Conservation (phyloP, 2,113 vertebrate genomes). For the Myanophis thanlyinensis region DNA sequence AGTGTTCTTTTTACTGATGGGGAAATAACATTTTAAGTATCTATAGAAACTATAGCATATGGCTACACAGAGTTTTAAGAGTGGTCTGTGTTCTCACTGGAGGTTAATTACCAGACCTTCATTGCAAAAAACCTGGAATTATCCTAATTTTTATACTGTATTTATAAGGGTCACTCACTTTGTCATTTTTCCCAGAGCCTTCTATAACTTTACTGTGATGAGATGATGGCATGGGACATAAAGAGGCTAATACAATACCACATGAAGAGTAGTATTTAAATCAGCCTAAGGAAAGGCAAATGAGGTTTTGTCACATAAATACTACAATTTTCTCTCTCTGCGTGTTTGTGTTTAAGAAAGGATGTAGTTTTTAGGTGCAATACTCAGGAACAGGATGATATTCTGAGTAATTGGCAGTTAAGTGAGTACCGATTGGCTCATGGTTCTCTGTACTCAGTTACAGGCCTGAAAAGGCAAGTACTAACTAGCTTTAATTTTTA, state of each 20-base stretch:
- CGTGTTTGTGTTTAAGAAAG: neutral
- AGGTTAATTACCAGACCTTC: neutral
- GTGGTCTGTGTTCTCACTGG: neutral
- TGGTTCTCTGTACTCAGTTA: neutral
- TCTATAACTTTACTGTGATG: neutral
- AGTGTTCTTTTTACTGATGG: neutral
- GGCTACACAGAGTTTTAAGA: neutral
- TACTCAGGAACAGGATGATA: neutral
- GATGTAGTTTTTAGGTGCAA: neutral
- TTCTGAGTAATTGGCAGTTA: neutral
- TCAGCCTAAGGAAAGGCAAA: neutral
- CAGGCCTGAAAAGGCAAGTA: neutral
- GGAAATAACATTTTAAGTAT: neutral
- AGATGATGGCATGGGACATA: neutral
- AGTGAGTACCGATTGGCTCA: neutral
- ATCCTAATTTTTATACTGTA: neutral
- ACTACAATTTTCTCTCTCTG: neutral
- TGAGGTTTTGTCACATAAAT: neutral
- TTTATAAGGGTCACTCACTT: neutral
- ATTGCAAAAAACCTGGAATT: neutral
- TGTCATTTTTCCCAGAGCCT: neutral
- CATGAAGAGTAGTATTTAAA: neutral
- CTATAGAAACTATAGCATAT: neutral
- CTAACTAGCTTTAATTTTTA: neutral
- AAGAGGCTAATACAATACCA: no score